A percentile compares a stretch with the other conserved stretches of the same genome.
Evolutionary conservation across 1,140 invertebrate species (phyloP).

Genomic region (Cherax quadricarinatus): DNA sequence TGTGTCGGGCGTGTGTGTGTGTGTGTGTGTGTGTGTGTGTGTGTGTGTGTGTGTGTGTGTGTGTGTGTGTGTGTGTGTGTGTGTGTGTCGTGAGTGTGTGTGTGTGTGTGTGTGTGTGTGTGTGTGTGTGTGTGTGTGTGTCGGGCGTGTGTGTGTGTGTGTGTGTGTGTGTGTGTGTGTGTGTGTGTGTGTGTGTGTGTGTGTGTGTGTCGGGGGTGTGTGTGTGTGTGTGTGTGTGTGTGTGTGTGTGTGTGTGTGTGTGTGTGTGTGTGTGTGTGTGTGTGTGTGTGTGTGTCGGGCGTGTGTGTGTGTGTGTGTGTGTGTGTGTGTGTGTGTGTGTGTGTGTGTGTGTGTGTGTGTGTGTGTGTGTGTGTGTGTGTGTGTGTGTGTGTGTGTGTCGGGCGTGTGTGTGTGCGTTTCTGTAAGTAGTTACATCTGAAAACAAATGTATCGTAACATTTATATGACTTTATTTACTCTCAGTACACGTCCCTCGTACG

Average conservation of each 20-base stretch:
- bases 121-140: no score
- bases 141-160: slow-evolving; percentile 16
- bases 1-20: slow-evolving; percentile 6
- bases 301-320: slow-evolving; percentile 14
- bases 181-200: no score
- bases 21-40: slow-evolving; percentile 22
- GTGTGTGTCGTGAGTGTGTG: slow-evolving; percentile 3
- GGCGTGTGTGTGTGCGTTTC: slow-evolving; percentile 17
- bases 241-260: not conserved
- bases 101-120: no score
- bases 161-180: slow-evolving; percentile 22
- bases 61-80: slow-evolving; percentile 35
- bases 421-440: slow-evolving; percentile 30
- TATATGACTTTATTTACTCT: not conserved
- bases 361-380: not conserved
- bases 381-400: slow-evolving; percentile 28
- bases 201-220: slow-evolving; percentile 5
- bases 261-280: slow-evolving; percentile 20
- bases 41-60: slow-evolving; percentile 30
- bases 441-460: not conserved
- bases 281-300: slow-evolving; percentile 21
- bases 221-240: slow-evolving; percentile 33
- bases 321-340: slow-evolving; percentile 22
- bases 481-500: no score
- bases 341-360: slow-evolving; percentile 11